These are phyloP conservation scores for Drosophila nebulosa DNA, from an alignment of 1,140 invertebrate genomes.

Conservation along the genomic window DNA sequence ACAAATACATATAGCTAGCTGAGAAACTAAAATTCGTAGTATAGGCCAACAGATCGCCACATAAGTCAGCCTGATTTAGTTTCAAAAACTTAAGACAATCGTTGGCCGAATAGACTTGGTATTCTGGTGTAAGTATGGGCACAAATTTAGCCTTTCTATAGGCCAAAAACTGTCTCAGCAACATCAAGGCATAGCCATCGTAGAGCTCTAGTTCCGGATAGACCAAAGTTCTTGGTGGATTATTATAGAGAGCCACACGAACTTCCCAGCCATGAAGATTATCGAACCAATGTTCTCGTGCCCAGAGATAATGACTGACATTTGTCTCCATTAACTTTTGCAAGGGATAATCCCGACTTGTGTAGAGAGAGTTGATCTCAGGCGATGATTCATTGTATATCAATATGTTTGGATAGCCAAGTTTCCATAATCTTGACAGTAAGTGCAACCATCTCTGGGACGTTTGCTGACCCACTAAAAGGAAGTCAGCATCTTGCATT, in stretches of 20 bases:
- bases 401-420: conserved; percentile 28
- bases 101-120: conserved; percentile 12
- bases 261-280: conserved; percentile 15
- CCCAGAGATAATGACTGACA: conserved; percentile 21
- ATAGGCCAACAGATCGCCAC: conserved; percentile 27
- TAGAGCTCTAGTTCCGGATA: conserved; percentile 12
- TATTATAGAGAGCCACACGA: conserved; percentile 27
- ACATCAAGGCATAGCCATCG: conserved; percentile 22
- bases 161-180: conserved; percentile 24
- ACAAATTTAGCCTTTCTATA: conserved; percentile 15
- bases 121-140: conserved; percentile 8
- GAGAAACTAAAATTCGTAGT: conserved; percentile 15
- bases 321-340: background rate
- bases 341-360: conserved; percentile 3
- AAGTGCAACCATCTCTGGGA: conserved; percentile 6
- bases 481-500: conserved; percentile 19
- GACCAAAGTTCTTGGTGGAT: conserved; percentile 31
- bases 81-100: conserved; percentile 12
- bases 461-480: conserved; percentile 9
- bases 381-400: conserved; percentile 15
- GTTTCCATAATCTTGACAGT: conserved; percentile 5
- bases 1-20: conserved; percentile 31
- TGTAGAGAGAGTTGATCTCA: background rate
- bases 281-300: conserved; percentile 33
- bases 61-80: conserved; percentile 10